Percentiles rank a stretch among this genome's conserved stretches.
These are phyloP conservation scores for Urosaurus nigricauda DNA, from an alignment of 2,797 vertebrate species.

Conservation along the genomic window DNA sequence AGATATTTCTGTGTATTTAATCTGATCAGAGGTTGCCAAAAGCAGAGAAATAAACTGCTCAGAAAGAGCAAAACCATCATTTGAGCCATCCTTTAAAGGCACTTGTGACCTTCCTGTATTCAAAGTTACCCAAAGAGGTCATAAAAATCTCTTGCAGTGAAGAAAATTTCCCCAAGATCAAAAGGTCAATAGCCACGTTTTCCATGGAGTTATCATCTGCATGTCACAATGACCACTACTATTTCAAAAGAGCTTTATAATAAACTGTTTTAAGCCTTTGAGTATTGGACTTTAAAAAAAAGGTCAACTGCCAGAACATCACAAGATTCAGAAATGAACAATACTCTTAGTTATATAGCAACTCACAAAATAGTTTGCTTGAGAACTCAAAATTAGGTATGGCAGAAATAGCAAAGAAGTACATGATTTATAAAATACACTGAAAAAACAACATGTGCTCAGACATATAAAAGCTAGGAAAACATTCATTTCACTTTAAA, in stretches of 20 bases:
- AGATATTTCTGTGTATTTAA: neutral
- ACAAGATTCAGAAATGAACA: slow-evolving; percentile 16
- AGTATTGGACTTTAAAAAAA: neutral
- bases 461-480: slow-evolving; percentile 43
- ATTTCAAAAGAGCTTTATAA: neutral
- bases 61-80: neutral
- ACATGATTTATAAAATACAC: slow-evolving; percentile 24
- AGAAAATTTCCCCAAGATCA: neutral
- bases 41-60: neutral
- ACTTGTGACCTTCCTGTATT: neutral
- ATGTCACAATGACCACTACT: neutral
- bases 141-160: neutral
- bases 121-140: neutral
- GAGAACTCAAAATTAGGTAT: slow-evolving; percentile 1
- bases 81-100: neutral
- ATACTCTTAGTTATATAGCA: neutral
- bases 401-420: neutral
- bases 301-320: neutral
- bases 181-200: neutral
- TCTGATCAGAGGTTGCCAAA: neutral
- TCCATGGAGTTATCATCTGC: neutral
- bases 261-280: neutral
- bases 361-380: neutral
- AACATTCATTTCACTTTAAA: no score
- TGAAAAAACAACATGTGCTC: neutral